phyloP scores from a whole-genome alignment of 2,113 vertebrate genomes.

The Ciconia boyciana region DNA sequence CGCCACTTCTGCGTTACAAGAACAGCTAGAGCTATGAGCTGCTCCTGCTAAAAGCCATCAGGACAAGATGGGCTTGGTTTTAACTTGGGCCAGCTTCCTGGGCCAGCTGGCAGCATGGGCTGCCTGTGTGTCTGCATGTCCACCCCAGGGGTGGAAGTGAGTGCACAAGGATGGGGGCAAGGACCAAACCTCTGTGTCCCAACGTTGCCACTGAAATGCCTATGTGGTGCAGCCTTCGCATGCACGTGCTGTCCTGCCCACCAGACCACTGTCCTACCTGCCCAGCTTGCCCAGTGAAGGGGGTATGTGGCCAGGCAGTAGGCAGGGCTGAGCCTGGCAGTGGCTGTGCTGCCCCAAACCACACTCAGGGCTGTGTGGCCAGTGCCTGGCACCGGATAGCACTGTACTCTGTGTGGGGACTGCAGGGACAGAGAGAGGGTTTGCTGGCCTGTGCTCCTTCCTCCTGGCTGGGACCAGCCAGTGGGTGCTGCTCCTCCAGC shows the following conservation, averaged over 20 bases:
- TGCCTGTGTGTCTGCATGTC: neutral
- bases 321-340: neutral
- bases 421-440: neutral
- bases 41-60: neutral
- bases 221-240: neutral
- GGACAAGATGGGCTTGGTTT: neutral
- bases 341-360: neutral
- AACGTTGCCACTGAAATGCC: rapidly evolving
- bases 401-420: no score
- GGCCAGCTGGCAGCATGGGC: neutral
- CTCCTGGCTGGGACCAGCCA: neutral
- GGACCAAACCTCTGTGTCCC: neutral
- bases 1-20: neutral
- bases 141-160: neutral
- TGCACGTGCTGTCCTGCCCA: rapidly evolving
- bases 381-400: neutral
- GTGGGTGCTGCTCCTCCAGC: neutral
- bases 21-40: neutral
- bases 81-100: neutral
- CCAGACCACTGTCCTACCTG: neutral
- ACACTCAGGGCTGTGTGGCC: neutral
- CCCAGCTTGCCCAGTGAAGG: neutral
- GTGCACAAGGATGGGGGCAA: neutral
- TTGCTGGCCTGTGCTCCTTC: neutral
- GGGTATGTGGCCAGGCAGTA: neutral